phyloP scores from a whole-genome alignment of 1,140 invertebrate species.

The Drosophila sturtevanti region DNA sequence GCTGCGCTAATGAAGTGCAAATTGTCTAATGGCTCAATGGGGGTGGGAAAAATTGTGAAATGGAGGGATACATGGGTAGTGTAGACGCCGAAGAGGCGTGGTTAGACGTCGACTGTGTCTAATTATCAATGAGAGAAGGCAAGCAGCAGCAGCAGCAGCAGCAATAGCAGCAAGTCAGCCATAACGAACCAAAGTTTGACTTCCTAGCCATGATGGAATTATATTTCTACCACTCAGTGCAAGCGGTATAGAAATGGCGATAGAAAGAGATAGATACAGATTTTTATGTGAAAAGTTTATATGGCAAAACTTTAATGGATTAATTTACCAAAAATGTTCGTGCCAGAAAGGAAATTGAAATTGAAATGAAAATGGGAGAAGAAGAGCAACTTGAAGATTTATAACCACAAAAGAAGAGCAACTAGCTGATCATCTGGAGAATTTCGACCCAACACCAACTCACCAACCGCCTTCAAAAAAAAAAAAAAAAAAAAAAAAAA shows the following conservation, averaged over 20 bases:
- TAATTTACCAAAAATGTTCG: slow-evolving; percentile 73
- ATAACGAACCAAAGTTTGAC: slow-evolving; percentile 31
- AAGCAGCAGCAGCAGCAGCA: slow-evolving; percentile 5
- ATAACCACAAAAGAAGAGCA: slow-evolving; percentile 35
- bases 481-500: background rate
- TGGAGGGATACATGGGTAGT: background rate
- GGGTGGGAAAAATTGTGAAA: slow-evolving; percentile 4
- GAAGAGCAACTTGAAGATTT: slow-evolving; percentile 33
- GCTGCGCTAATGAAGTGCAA: slow-evolving; percentile 74
- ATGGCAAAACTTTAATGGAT: slow-evolving; percentile 79
- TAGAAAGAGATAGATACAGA: slow-evolving; percentile 14
- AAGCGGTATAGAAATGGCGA: background rate
- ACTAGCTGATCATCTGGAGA: slow-evolving; percentile 51
- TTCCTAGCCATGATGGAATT: slow-evolving; percentile 28
- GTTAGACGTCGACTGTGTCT: slow-evolving; percentile 34
- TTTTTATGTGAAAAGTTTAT: slow-evolving; percentile 79
- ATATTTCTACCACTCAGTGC: slow-evolving; percentile 22
- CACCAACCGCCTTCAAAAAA: background rate
- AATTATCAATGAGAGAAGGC: slow-evolving; percentile 71
- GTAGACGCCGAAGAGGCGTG: slow-evolving; percentile 3
- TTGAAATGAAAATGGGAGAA: slow-evolving; percentile 24
- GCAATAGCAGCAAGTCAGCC: background rate
- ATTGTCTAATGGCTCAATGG: slow-evolving; percentile 64
- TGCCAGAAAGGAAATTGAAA: slow-evolving; percentile 73
- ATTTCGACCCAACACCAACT: background rate